These are phyloP conservation scores for Micropoecilia bifurca DNA, from an alignment of 2,797 vertebrate genomes.

Conservation along the genomic window DNA sequence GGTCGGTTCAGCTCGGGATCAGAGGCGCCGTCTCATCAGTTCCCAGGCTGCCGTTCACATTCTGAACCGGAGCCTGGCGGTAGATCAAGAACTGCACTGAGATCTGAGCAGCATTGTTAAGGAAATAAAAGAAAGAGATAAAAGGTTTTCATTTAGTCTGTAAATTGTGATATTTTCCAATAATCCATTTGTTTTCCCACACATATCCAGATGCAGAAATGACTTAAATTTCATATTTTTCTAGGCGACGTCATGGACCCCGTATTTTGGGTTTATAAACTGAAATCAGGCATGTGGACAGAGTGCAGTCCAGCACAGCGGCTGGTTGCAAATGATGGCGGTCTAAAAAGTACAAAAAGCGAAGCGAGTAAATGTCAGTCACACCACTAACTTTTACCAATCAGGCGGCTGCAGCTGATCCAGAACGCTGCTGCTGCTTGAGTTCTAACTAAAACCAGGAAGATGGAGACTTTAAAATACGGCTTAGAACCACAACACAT, in stretches of 20 bases:
- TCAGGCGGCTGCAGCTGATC: no score
- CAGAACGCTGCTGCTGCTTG: no score
- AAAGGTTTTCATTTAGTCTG: background rate
- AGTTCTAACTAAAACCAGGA: no score
- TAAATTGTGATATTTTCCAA: background rate
- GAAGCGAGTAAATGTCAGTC: background rate
- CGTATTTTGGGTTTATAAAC: background rate
- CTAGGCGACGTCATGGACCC: background rate
- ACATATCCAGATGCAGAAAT: background rate
- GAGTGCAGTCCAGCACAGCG: background rate
- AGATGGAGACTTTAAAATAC: no score
- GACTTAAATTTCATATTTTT: background rate
- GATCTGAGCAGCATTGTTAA: constrained; percentile 84
- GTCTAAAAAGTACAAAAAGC: background rate
- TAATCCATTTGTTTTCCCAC: background rate
- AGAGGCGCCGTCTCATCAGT: constrained; percentile 82
- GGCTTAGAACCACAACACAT: no score
- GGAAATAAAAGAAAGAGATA: constrained; percentile 32
- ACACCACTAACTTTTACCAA: background rate
- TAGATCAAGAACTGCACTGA: constrained; percentile 90
- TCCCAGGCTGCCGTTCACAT: background rate
- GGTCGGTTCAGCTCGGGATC: constrained; percentile 61
- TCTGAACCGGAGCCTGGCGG: constrained; percentile 27
- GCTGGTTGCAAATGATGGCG: background rate
- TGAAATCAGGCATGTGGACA: background rate